These are phyloP conservation scores for Drosophila multiciliata DNA, from an alignment of 2,888 invertebrate genomes.

Conservation along the genomic window DNA sequence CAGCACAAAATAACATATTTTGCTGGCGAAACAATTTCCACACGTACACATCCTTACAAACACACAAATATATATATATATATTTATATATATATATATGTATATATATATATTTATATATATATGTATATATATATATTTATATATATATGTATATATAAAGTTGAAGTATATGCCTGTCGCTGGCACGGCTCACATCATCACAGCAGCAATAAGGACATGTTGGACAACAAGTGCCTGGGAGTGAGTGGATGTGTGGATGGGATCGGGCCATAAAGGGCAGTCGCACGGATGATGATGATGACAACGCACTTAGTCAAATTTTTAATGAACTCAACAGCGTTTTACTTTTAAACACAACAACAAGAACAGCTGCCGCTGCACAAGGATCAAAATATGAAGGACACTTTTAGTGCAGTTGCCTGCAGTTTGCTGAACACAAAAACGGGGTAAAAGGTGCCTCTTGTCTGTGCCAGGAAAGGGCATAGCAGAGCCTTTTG, in stretches of 20 bases:
- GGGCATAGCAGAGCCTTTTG: background rate
- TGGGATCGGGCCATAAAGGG: background rate
- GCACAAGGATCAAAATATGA: conserved; percentile 31
- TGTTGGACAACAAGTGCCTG: conserved; percentile 1
- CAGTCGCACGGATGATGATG: conserved; percentile 35
- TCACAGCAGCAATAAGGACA: conserved; percentile 34
- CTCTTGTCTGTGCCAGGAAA: conserved; percentile 20
- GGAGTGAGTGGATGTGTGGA: background rate
- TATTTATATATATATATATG: background rate
- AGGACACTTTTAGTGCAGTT: conserved; percentile 60
- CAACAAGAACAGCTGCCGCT: conserved; percentile 12
- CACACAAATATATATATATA: background rate
- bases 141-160: conserved; percentile 4
- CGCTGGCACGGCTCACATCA: conserved; percentile 37
- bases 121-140: background rate
- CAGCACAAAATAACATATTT: conserved; percentile 50
- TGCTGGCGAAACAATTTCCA: conserved; percentile 33
- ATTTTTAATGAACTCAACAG: conserved; percentile 77
- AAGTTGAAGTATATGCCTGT: conserved; percentile 50
- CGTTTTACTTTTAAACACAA: conserved; percentile 67
- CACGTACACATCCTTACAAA: conserved; percentile 13
- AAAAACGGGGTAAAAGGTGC: conserved; percentile 10
- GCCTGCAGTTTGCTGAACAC: conserved; percentile 40
- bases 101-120: background rate
- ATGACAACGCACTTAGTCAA: conserved; percentile 75